Conservation (phyloP, 2,797 vertebrate genomes). For the Cuniculus paca region DNA sequence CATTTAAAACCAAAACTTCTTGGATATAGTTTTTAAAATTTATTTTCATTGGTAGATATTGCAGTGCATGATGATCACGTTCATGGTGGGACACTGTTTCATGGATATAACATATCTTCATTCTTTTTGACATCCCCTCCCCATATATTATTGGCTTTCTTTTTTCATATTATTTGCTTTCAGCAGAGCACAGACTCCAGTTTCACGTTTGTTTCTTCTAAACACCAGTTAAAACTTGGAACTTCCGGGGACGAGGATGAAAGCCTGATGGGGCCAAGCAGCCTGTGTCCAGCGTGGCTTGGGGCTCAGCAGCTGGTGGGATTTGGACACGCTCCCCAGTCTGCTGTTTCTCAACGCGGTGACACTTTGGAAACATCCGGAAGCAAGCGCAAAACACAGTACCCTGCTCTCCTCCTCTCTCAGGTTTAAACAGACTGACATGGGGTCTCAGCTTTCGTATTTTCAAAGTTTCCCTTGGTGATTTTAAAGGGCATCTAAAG, state of each 20-base stretch:
- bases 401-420: not conserved
- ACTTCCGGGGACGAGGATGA: not conserved
- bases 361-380: conserved; percentile 27
- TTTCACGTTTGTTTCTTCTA: conserved; percentile 5
- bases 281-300: not conserved
- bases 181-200: not conserved
- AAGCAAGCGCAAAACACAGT: not conserved
- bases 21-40: not conserved
- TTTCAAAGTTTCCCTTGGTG: not conserved
- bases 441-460: not conserved
- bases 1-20: conserved; percentile 39
- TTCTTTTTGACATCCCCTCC: not conserved
- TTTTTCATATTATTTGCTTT: not conserved
- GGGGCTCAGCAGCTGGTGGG: not conserved
- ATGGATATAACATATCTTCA: not conserved
- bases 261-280: not conserved
- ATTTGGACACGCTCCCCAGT: not conserved
- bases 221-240: conserved; percentile 61
- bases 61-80: not conserved
- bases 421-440: not conserved
- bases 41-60: not conserved
- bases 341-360: conserved; percentile 7
- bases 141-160: not conserved
- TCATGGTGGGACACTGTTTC: not conserved
- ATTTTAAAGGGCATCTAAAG: not conserved